phyloP scores from a whole-genome alignment of 2,113 vertebrate species.

The Speoplatyrhinus poulsoni region DNA sequence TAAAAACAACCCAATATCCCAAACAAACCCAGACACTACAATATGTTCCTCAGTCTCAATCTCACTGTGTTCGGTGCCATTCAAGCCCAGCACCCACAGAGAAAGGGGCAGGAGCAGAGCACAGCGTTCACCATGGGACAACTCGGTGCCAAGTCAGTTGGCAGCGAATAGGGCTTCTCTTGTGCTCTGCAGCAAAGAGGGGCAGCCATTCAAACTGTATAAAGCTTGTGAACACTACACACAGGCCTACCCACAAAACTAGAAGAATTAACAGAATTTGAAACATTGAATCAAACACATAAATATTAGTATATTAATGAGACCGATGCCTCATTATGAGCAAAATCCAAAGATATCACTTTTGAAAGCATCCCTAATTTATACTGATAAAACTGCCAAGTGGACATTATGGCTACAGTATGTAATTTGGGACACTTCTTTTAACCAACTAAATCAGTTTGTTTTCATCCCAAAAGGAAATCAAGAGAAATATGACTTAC shows the following conservation, averaged over 20 bases:
- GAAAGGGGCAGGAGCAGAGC: background rate
- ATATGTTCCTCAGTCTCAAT: no score
- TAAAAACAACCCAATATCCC: no score
- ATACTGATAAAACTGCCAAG: background rate
- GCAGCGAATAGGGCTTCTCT: conserved; percentile 5
- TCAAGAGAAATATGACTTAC: conserved; percentile 47
- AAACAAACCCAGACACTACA: no score
- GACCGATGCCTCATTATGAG: no score
- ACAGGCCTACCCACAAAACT: no score
- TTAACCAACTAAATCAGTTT: background rate
- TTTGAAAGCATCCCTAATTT: background rate
- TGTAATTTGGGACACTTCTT: no score
- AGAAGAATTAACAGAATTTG: no score
- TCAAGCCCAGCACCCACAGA: background rate
- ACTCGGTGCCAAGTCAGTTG: conserved; percentile 25
- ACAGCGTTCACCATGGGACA: background rate
- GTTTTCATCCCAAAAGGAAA: background rate
- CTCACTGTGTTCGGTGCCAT: background rate
- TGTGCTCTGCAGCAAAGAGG: conserved; percentile 5
- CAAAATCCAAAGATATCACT: background rate
- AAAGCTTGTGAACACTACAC: background rate
- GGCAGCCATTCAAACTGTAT: background rate
- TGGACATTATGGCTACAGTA: no score
- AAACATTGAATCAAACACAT: no score
- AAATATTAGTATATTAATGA: no score